Evolutionary conservation across 1,140 invertebrate genomes (phyloP), one percentile per base, ranked within the genome.

Genomic region (Psilanteris sp.): DNA sequence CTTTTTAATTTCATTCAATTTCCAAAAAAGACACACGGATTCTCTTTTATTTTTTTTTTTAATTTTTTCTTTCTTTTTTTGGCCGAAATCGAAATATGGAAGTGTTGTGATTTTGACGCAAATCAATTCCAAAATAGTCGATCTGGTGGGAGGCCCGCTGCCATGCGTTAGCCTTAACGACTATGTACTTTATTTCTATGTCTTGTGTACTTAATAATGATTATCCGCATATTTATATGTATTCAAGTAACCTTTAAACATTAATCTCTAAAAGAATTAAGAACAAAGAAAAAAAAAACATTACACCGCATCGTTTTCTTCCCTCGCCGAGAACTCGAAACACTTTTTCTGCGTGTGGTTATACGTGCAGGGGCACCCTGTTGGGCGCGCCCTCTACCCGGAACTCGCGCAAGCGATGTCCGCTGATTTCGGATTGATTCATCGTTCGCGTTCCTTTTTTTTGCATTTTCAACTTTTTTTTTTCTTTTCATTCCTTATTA

Each of bases 181-280:
- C 83, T 88, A 88, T 84, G 68, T 79, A 82, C 62, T 80, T 84
- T 87, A 84, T 82, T 83, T 74, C 81, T 87, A 87, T 86, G 81
- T 54, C 80, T 81, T 79, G 80, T 87, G 85, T 87, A 87, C 83
- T 84, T 86, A 87, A 83, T 85, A 85, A 86, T 86, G 82, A 85
- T 87, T 87, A 87, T 85, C 80, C 84, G 68, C 83, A 82, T 79
- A 87, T 86, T 83, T 86, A 85, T 86, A 85, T 85, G 80, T 84
- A 84, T 77, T 83, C 83, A 52, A 84, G 81, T 84, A 86, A 84
- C 77, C 77, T 81, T 86, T 86, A 87, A 86, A 87, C 81, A 85
- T 88, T 88, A 88, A 81, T 80, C 79, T 82, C 83, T 87, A 88
- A 86, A 85, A 83, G 84, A 77, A 72, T 57, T 50, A 62, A 61